phyloP scores from a whole-genome alignment of 1,140 invertebrate species.

The Lamellibrachia luymesi region DNA sequence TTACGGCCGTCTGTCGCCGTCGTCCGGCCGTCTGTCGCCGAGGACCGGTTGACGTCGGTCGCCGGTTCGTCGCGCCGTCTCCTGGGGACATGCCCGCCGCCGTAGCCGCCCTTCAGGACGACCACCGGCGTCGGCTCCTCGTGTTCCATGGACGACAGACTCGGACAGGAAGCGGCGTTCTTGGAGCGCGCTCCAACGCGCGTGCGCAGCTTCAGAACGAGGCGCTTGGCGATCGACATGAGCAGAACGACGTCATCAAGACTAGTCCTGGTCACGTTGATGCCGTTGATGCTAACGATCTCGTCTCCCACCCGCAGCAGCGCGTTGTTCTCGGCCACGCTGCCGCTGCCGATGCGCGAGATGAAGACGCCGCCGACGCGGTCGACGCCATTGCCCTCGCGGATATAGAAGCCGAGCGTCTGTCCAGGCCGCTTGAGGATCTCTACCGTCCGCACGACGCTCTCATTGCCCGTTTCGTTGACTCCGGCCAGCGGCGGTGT shows the following conservation, averaged over 20 bases:
- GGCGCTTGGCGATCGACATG: conserved; percentile 95
- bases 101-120: conserved; percentile 73
- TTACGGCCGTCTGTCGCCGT: conserved; percentile 56
- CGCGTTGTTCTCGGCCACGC: conserved; percentile 85
- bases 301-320: conserved; percentile 97
- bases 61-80: neutral
- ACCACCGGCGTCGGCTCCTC: conserved; percentile 85
- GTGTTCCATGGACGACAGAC: conserved; percentile 66
- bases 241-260: conserved; percentile 98
- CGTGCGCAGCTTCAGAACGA: conserved; percentile 85
- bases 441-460: conserved; percentile 81
- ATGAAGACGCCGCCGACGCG: conserved; percentile 95
- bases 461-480: neutral
- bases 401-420: conserved; percentile 94
- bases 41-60: conserved; percentile 28
- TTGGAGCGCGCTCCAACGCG: conserved; percentile 24
- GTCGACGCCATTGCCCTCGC: conserved; percentile 93
- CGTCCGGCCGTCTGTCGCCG: conserved; percentile 62
- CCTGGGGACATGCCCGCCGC: neutral
- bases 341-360: conserved; percentile 82
- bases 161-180: conserved; percentile 45
- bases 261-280: conserved; percentile 95
- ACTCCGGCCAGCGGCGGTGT: neutral
- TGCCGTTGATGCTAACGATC: conserved; percentile 95
- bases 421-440: conserved; percentile 98